Evolutionary conservation across 2,888 invertebrate genomes (phyloP), one percentile per base, ranked within the genome.

Genomic region (Patella pellucida): DNA sequence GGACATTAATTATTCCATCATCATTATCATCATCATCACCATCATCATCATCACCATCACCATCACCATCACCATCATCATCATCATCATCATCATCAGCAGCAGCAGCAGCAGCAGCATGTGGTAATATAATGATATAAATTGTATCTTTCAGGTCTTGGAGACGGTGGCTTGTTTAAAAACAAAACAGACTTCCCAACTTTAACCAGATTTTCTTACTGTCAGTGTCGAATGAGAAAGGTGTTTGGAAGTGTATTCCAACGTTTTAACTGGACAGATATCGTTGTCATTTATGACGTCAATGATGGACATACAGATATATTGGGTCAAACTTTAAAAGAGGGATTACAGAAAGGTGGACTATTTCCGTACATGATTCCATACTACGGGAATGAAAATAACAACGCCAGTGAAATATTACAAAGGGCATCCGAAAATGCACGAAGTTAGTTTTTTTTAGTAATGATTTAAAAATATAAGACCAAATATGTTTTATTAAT

Each of bases 161-260:
- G 85, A 2, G 85, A 85, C 72, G 79, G 80, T 12, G 85, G 85
- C 0, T 19, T 74, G 52, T 87, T 87, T 76, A 84, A 84, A 75
- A 81, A 85, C 78, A 87, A 86, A 78, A 83, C 84, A 0, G 81
- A 82, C 68, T 87, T 78, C 75, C 83, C 83, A 50, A 87, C 86
- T 2, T 72, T 87, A 71, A 87, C 86, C 12, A 78, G 87, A 51
- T 76, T 87, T 31, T 81, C 87, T n/a, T 87, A 87, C 76, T 87
- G 87, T 71, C 87, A 87, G 74, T 87, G 87, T 79, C 84, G 86
- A 1, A 77, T 87, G 51, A 72, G 87, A 9, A 81, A 78, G 71
- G 86, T 86, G 19, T 83, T 86, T 56, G 84, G 81, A 4, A 85
- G 84, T 72, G 78, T 86, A 3, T 85, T 86, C 68, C 27, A 23